phyloP scores from a whole-genome alignment of 2,113 vertebrate species.

The Phrynosoma blainvillii region DNA sequence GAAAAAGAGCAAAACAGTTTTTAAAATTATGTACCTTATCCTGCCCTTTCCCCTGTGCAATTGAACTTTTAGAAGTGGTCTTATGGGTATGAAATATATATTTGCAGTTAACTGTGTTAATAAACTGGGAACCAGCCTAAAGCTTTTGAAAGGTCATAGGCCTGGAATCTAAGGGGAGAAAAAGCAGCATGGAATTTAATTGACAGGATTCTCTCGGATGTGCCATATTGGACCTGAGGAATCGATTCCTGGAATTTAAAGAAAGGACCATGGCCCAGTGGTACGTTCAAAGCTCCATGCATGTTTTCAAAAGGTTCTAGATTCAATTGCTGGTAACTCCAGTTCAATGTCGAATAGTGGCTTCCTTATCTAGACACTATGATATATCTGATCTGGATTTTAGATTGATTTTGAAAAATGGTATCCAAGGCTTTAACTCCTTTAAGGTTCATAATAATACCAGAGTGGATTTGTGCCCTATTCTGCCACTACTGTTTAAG shows the following conservation, averaged over 20 bases:
- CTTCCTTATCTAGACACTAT: too few relatives aligned
- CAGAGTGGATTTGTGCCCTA: too few relatives aligned
- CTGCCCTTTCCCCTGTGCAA: slow-evolving; percentile 41
- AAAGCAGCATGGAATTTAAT: slow-evolving; percentile 24
- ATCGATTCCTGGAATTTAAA: neutral
- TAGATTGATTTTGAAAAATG: too few relatives aligned
- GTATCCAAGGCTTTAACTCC: too few relatives aligned
- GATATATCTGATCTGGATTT: too few relatives aligned
- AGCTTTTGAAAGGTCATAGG: slow-evolving; percentile 66
- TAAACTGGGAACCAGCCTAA: slow-evolving; percentile 54
- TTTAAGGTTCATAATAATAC: too few relatives aligned
- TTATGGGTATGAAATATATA: slow-evolving; percentile 53
- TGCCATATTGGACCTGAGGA: neutral
- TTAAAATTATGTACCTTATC: slow-evolving; percentile 10
- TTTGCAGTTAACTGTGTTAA: slow-evolving; percentile 64
- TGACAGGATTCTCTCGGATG: neutral
- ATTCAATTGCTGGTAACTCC: too few relatives aligned
- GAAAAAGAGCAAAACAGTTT: slow-evolving; percentile 14
- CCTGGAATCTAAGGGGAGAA: slow-evolving; percentile 10
- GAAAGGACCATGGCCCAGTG: neutral
- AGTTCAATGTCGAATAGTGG: neutral
- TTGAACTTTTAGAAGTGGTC: slow-evolving; percentile 66
- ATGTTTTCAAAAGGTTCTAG: neutral
- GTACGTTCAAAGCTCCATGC: neutral
- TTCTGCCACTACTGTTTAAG: too few relatives aligned